Conservation (phyloP, 2,888 invertebrate species). For the Eurois occulta region DNA sequence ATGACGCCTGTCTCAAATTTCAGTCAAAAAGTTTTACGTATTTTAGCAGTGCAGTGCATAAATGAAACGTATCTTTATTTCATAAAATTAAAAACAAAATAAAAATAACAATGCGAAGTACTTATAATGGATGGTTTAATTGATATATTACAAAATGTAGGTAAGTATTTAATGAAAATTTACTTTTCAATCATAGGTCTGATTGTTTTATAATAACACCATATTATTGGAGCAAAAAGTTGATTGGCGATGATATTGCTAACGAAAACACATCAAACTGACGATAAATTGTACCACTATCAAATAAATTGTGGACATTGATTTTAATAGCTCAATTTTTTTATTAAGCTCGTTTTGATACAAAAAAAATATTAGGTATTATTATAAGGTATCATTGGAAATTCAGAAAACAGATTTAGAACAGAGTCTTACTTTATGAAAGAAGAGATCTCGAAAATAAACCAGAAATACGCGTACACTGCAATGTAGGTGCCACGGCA, state of each 20-base stretch:
- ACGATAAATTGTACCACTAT: not conserved
- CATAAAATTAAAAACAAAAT: not conserved
- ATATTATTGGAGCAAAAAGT: constrained; percentile 6
- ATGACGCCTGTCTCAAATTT: not conserved
- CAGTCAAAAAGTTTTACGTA: too few species aligned
- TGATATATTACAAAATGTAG: not conserved
- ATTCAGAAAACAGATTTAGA: not conserved
- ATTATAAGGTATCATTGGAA: not conserved
- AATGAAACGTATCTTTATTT: not conserved
- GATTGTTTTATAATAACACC: constrained; percentile 21
- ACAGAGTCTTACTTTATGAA: not conserved
- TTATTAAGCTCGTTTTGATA: not conserved
- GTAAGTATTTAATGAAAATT: constrained; percentile 3
- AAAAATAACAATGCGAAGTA: not conserved
- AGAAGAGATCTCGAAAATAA: not conserved
- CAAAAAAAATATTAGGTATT: not conserved
- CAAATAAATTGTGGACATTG: not conserved
- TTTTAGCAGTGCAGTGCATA: too few species aligned
- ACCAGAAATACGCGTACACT: constrained; percentile 1
- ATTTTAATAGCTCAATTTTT: not conserved
- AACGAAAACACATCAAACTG: not conserved
- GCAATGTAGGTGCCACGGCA: not conserved
- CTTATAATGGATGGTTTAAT: not conserved
- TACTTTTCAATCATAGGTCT: not conserved
- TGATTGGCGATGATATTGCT: not conserved